Evolutionary conservation across 35 echinoderm and acorn worm species (phyloP), one percentile per base, ranked within the genome.

Genomic region (Ptychodera flava): DNA sequence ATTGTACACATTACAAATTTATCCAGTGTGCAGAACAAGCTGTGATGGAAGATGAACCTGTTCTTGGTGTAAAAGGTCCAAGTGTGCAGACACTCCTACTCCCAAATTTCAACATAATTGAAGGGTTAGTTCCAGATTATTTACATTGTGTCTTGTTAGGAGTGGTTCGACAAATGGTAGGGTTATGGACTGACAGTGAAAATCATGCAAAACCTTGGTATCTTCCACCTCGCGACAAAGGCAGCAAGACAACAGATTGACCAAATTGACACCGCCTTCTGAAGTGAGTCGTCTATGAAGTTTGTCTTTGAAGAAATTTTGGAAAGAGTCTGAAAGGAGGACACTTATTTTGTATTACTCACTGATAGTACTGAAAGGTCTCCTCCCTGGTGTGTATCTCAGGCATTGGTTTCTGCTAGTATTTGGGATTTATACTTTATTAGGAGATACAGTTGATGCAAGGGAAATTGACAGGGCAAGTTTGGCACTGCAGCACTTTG

Each of bases 331-430:
- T 83, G 36, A 89, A 53, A 77, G 81, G 53, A 78, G 88, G 45
- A 78, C 88, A 79, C 81, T 77, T 32, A 52, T 89, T 38, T 64
- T 89, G 35, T 89, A 77, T 77, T 89, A 89, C 31, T 83, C 80
- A 33, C 64, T 84, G 0, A 0, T 37, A 75, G 77, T 84, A 45
- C 28, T 89, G 31, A 33, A 78, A 34, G 80, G 45, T 33, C 16
- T 89, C 12, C 33, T 89, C 1, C 81, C 81, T 30, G 28, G 0
- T 16, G 78, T 31, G 77, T 89, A 35, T 77, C 37, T 77, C 0
- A 31, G 15, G 33, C 88, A 89, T 34, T 89, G 81, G 36, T 32
- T 78, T 32, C 35, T 83, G 28, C 53, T 89, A 32, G 88, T 84
- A 15, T 37, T 78, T 34, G 81, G 81, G 14, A 36, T 84, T 33